phyloP scores from a whole-genome alignment of 2,113 vertebrate genomes.

The Notarius quadriscutis region DNA sequence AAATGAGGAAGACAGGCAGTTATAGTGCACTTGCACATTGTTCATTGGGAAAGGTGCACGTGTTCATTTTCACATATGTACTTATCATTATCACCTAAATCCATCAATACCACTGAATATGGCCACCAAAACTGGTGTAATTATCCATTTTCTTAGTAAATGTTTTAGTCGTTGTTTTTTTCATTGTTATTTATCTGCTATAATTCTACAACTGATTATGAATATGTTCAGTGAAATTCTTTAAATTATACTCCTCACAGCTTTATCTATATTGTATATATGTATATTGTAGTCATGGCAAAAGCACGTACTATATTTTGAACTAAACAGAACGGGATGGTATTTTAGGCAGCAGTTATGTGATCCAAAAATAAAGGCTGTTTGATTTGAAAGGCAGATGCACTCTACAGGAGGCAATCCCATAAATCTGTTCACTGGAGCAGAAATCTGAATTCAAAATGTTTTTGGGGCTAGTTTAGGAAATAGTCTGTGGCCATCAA shows the following conservation, averaged over 20 bases:
- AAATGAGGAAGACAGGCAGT: background rate
- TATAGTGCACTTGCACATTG: background rate
- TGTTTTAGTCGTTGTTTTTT: background rate
- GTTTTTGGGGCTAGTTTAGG: background rate
- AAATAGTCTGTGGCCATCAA: background rate
- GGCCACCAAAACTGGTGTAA: background rate
- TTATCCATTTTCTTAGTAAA: background rate
- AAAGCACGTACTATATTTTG: background rate
- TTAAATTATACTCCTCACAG: background rate
- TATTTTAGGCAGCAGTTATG: background rate
- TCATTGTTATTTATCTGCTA: background rate
- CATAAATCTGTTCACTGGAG: background rate
- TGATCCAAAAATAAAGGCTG: slow-evolving; percentile 1
- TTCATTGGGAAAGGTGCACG: background rate
- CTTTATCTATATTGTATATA: background rate
- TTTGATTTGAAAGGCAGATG: slow-evolving; percentile 19
- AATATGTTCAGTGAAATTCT: background rate
- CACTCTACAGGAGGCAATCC: background rate
- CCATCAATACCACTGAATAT: background rate
- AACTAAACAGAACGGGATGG: background rate
- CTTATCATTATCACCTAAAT: background rate
- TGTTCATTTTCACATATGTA: background rate
- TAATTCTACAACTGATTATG: background rate
- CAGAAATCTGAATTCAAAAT: background rate
- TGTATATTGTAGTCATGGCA: background rate